Evolutionary conservation across 2,888 invertebrate species (phyloP), one percentile per base, ranked within the genome.

Genomic region (Panopea generosa): DNA sequence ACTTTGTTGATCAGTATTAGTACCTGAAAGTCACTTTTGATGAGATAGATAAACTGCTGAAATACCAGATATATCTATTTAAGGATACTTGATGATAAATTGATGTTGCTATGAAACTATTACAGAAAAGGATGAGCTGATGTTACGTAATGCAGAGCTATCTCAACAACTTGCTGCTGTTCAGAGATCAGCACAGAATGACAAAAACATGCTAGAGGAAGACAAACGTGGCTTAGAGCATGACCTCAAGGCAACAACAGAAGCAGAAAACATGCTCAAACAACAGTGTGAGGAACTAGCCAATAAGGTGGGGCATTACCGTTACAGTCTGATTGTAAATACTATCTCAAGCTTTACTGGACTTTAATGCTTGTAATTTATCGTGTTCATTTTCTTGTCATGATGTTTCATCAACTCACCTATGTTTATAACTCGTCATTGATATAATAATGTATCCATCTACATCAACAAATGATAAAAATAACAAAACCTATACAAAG

Each of bases 181-280:
- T 7, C 94, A 97, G 88, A 96, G 97, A 91, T 72, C 79, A 20
- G 67, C 85, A 29, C 70, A 84, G 57, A 72, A 79, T 6, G 85
- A 86, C 18, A 57, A 77, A 26, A 69, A 78, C 24, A 61, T 77
- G n/a, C 82, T 82, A 22, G 82, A 86, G 40, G 61, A 61, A 2
- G 70, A 84, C 40, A 77, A 84, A 29, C 56, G 71, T 7, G 56
- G 57, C 2, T 62, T 86, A 20, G 75, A 86, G 45, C 61, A 55
- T 24, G 73, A 85, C 9, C 52, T 87, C 16, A 76, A 85, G 50
- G 45, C 68, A 2, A 66, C 40, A 27, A 59, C 53, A 16, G 76
- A 78, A 26, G n/a, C 59, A 22, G 77, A 83, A 52, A 47, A 29
- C n/a, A 45, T 27, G 6, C 57, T 74, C 20, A 55, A 45, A 47